Conservation (phyloP, 1,140 invertebrate species). For the Scaptomyza hsui region DNA sequence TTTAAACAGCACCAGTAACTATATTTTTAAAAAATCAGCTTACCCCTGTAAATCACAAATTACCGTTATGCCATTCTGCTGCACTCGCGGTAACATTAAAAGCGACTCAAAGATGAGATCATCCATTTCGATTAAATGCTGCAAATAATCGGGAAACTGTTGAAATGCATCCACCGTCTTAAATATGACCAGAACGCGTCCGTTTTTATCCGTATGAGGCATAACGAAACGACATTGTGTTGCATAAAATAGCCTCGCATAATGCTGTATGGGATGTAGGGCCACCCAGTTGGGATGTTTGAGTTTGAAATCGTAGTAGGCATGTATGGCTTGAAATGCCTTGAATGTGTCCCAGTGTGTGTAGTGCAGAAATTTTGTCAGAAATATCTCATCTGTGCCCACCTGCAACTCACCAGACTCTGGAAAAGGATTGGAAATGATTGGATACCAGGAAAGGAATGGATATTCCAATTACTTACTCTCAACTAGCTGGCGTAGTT, state of each 20-base stretch:
- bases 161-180: conserved; percentile 78
- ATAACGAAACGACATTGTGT: conserved; percentile 69
- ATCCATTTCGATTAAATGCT: conserved; percentile 77
- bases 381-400: conserved; percentile 69
- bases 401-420: conserved; percentile 61
- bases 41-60: conserved; percentile 77
- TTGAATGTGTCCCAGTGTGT: conserved; percentile 64
- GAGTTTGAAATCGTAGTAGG: conserved; percentile 76
- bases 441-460: background rate
- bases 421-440: conserved; percentile 14
- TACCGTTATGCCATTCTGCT: conserved; percentile 72
- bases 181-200: conserved; percentile 67
- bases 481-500: conserved; percentile 64
- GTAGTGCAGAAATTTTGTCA: conserved; percentile 73
- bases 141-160: conserved; percentile 69
- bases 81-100: conserved; percentile 67
- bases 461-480: conserved; percentile 49
- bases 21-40: conserved; percentile 4
- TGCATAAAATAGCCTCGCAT: conserved; percentile 57
- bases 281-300: conserved; percentile 74
- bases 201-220: conserved; percentile 71
- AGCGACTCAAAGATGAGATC: conserved; percentile 79
- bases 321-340: conserved; percentile 68
- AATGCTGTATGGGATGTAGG: conserved; percentile 65
- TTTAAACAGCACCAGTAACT: background rate